These are phyloP conservation scores for Micrasema minimum DNA, from an alignment of 1,140 invertebrate species.

Conservation along the genomic window DNA sequence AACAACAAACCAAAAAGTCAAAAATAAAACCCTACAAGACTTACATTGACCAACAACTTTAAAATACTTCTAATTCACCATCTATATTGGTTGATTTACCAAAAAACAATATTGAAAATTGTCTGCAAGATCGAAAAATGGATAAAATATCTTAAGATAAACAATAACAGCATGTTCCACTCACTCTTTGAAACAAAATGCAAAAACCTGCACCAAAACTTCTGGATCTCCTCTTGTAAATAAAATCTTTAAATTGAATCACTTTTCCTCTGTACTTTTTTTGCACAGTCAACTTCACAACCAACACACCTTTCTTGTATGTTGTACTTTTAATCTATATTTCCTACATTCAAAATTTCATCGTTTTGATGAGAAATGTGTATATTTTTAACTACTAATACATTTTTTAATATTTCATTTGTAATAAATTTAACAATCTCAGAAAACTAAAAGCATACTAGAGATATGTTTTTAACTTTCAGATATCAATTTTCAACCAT, in stretches of 20 bases:
- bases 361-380: slow-evolving; percentile 7
- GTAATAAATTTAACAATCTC: background rate
- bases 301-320: slow-evolving; percentile 27
- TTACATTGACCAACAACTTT: too few species aligned
- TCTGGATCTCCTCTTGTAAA: background rate
- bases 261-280: slow-evolving; percentile 1
- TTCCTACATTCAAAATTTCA: slow-evolving; percentile 3
- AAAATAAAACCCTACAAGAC: too few species aligned
- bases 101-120: too few species aligned
- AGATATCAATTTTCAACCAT: background rate
- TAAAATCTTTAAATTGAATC: background rate
- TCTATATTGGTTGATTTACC: too few species aligned
- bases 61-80: too few species aligned
- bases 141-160: too few species aligned
- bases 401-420: slow-evolving; percentile 22
- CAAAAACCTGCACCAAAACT: background rate
- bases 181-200: background rate
- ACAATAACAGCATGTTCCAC: background rate
- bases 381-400: slow-evolving; percentile 34
- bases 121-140: too few species aligned
- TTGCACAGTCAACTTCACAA: slow-evolving; percentile 7
- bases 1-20: too few species aligned
- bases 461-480: too few species aligned
- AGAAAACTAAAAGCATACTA: background rate
- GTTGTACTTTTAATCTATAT: slow-evolving; percentile 31